Evolutionary conservation across 2,797 vertebrate genomes (phyloP), one percentile per base, ranked within the genome.

Genomic region (Clamator glandarius): DNA sequence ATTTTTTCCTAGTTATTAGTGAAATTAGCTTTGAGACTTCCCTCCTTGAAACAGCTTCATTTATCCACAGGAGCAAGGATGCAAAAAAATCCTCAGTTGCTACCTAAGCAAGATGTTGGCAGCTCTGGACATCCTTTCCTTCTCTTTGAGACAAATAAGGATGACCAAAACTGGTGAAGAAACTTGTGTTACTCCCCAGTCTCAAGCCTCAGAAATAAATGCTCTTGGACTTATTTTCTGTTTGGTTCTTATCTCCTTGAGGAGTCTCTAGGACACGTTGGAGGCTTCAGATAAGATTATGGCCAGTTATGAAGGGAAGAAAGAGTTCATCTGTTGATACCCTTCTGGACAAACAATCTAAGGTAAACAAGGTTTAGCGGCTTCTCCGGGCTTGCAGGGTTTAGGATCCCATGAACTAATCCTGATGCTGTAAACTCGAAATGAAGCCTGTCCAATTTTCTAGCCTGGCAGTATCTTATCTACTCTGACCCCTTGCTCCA

Each of bases 261-360:
- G 48, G 41, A 92, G 67, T 48, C 35, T 36, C 77, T 84, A 62
- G 68, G 72, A 84, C 68, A 85, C 41, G 52, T 59, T 0, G 4
- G 59, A 85, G n/a, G 39, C 51, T 92, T 91, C 93, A 94, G 90
- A 78, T 91, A 91, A 95, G 87, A 89, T 92, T 90, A 79, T 6
- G 41, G 72, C 20, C 75, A 92, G 19, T 90, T 87, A 75, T 0
- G 0, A 93, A 73, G 73, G 69, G 72, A 85, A 79, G 79, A 91
- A 92, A 35, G 87, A 91, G 69, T 92, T 90, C 76, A 73, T 80
- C 46, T 64, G 46, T 28, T 12, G 1, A 14, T 93, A 89, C 74
- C 61, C 81, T 79, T 90, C 62, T 81, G 58, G 82, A 78, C 87
- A 93, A 96, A 93, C 72, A 93, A 41, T 72, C 39, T 8, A 24